phyloP scores from a whole-genome alignment of 2,888 invertebrate species.

The Nephrocerus scutellatus region DNA sequence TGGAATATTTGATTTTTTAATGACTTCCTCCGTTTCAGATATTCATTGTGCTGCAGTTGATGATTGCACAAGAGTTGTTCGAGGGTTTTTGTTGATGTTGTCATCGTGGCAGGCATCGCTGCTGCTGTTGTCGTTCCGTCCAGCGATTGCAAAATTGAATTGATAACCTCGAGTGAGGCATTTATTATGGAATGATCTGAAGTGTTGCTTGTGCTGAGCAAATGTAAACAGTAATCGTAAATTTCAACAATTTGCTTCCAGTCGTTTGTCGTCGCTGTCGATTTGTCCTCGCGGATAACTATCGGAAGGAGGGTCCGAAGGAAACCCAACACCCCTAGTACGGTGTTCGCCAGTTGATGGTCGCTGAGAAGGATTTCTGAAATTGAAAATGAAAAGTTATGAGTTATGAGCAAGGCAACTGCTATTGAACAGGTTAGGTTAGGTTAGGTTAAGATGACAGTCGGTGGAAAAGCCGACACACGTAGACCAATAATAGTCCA shows the following conservation, averaged over 20 bases:
- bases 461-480: too few relatives aligned
- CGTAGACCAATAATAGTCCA: too few relatives aligned
- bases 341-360: slow-evolving; percentile 48
- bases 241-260: slow-evolving; percentile 54
- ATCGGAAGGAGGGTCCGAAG: slow-evolving; percentile 59
- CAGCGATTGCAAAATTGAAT: slow-evolving; percentile 41
- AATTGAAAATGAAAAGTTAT: slow-evolving; percentile 13
- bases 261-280: slow-evolving; percentile 23
- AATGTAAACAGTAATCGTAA: slow-evolving; percentile 69
- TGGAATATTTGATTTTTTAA: slow-evolving; percentile 49
- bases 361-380: slow-evolving; percentile 39
- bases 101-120: slow-evolving; percentile 12
- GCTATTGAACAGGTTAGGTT: too few relatives aligned
- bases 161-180: slow-evolving; percentile 67
- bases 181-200: slow-evolving; percentile 83
- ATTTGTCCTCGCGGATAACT: slow-evolving; percentile 37
- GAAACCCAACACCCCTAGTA: slow-evolving; percentile 62
- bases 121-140: slow-evolving; percentile 27
- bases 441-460: too few relatives aligned
- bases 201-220: slow-evolving; percentile 59
- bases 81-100: slow-evolving; percentile 32
- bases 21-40: slow-evolving; percentile 46
- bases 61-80: slow-evolving; percentile 41
- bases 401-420: too few relatives aligned
- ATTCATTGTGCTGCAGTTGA: slow-evolving; percentile 45